These are phyloP conservation scores for Gambusia holbrooki DNA, from an alignment of 2,113 vertebrate genomes.

Conservation along the genomic window DNA sequence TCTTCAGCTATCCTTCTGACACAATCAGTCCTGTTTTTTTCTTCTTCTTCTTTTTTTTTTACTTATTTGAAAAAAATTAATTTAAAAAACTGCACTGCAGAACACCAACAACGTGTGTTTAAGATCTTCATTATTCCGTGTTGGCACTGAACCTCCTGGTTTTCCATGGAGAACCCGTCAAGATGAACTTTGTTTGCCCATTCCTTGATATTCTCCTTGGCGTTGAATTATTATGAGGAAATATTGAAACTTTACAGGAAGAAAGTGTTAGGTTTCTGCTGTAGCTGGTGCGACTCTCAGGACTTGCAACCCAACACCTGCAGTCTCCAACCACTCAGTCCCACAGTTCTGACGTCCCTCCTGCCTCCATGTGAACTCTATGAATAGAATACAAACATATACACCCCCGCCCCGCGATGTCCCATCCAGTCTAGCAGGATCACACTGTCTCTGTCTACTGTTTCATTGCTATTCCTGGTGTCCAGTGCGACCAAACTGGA, in stretches of 20 bases:
- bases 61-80: no score
- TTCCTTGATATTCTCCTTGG: background rate
- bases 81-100: no score
- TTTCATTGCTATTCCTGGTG: constrained; percentile 81
- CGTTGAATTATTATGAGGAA: background rate
- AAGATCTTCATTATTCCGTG: no score
- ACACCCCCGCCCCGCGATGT: constrained; percentile 38
- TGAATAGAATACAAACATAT: constrained; percentile 66
- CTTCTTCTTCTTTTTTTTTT: no score
- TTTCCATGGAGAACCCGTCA: background rate
- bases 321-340: background rate
- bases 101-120: no score
- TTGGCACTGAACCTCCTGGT: no score
- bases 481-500: constrained; percentile 65
- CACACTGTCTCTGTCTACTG: constrained; percentile 65
- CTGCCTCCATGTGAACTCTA: constrained; percentile 50
- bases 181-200: background rate
- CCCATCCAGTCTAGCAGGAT: constrained; percentile 45
- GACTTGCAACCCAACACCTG: background rate
- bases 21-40: background rate
- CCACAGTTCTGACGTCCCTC: constrained; percentile 11
- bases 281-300: background rate
- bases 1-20: background rate
- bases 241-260: no score
- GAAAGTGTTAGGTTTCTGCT: fast-evolving